phyloP scores from a whole-genome alignment of 2,113 vertebrate species.

The Dipodomys ordii region DNA sequence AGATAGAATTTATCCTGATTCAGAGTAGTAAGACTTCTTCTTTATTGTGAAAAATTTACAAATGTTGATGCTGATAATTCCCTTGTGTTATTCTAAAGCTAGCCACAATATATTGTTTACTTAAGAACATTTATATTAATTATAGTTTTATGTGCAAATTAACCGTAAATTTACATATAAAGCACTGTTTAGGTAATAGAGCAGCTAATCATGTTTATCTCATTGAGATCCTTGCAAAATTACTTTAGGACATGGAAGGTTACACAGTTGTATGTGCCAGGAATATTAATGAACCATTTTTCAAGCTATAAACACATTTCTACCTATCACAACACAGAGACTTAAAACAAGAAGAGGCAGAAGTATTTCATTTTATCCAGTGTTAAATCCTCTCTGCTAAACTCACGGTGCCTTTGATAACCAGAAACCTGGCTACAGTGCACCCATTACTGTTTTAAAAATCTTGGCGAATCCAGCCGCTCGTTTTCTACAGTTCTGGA shows the following conservation, averaged over 20 bases:
- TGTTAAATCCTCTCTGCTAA: not conserved
- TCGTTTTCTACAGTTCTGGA: not conserved
- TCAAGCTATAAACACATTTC: not conserved
- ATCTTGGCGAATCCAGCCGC: not conserved
- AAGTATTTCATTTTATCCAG: not conserved
- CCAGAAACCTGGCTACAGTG: not conserved
- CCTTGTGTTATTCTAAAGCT: not conserved
- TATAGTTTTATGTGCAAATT: conserved; percentile 35
- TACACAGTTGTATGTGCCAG: not conserved
- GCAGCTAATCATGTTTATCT: conserved; percentile 29
- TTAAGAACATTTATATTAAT: conserved; percentile 50
- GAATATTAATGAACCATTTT: not conserved
- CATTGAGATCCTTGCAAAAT: not conserved
- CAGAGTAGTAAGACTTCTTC: not conserved
- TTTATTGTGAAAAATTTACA: not conserved
- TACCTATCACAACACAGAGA: not conserved
- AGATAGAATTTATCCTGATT: not conserved
- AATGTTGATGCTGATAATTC: not conserved
- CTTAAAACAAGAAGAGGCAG: not conserved
- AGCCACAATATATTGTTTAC: not conserved
- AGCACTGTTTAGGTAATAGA: not conserved
- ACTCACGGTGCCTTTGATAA: not conserved
- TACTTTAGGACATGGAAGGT: not conserved
- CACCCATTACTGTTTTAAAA: not conserved
- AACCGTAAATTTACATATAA: conserved; percentile 9